These are phyloP conservation scores for Podarcis muralis DNA, from an alignment of 2,113 vertebrate species.

Conservation along the genomic window DNA sequence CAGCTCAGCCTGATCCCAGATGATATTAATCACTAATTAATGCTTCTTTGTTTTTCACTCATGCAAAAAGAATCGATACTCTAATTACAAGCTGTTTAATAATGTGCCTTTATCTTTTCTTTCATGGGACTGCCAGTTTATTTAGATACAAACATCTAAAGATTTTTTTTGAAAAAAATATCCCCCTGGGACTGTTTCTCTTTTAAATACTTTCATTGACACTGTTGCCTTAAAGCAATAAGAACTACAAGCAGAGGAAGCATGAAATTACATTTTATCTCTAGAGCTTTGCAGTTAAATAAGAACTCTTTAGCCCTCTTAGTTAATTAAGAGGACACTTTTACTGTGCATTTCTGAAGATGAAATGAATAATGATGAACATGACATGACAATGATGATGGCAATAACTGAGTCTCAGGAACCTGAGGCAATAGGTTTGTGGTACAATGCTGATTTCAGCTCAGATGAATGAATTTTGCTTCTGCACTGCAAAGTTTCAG, in stretches of 20 bases:
- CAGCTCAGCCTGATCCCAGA: conserved; percentile 63
- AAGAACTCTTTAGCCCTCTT: conserved; percentile 67
- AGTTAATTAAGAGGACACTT: conserved; percentile 64
- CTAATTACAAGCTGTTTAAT: conserved; percentile 77
- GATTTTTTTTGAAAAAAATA: conserved; percentile 60
- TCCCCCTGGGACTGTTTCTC: conserved; percentile 66
- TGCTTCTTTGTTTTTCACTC: conserved; percentile 61
- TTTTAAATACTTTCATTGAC: conserved; percentile 73
- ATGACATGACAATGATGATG: conserved; percentile 6
- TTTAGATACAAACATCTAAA: conserved; percentile 74
- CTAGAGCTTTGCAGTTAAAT: conserved; percentile 72
- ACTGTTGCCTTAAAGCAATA: conserved; percentile 75
- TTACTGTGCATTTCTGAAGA: conserved; percentile 58
- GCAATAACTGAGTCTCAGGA: not conserved
- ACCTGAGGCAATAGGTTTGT: not conserved
- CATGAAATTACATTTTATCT: conserved; percentile 78
- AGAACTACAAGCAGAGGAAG: conserved; percentile 65
- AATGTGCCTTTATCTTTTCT: conserved; percentile 72
- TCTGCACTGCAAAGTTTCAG: not conserved
- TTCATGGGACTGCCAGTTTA: conserved; percentile 70
- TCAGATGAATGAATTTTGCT: not conserved
- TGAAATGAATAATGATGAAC: conserved; percentile 64
- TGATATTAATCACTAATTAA: conserved; percentile 75
- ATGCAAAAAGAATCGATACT: conserved; percentile 71
- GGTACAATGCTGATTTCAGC: not conserved